Base-by-base conservation (phyloP, 2,113 vertebrate species). In the Thamnaconus septentrionalis region DNA sequence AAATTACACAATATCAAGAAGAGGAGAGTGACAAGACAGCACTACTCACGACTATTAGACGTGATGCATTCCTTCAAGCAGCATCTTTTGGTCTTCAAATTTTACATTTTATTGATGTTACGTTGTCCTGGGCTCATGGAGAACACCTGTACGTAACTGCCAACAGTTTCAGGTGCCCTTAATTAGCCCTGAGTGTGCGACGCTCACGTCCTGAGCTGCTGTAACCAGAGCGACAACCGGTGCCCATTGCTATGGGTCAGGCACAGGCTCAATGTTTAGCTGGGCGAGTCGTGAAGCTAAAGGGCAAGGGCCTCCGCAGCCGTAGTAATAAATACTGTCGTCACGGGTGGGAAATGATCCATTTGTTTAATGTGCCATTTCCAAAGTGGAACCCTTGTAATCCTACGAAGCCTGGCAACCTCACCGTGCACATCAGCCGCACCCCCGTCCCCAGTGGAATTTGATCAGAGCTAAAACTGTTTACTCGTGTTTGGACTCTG, bases 391-490 rank as follows among this genome's bases (percentile, higher is more conserved):
- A 74, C 64, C 56, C 64, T 66, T 75, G 77, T 85, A 84, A 81
- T 83, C 68, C 67, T 76, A 56, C 66, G 61, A 72, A 64, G 77
- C 62, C 41, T 69, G 8, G 66, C 59, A 80, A 71, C 74, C 80
- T 80, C 66, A 69, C 74, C 64, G 55, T 74, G 76, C 75, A 73
- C 65, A 69, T 68, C 77, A 54, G 52, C 18, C 18, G 18, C 18
- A 31, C 18, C 18, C 18, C 18, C 18, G 2, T 31, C 18, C 82
- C 77, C 80, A 69, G 59, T 86, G 85, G 75, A 88, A 88, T 89
- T 87, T 87, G 81, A 87, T 88, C 81, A 85, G 78, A 73, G 81
- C 87, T 88, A 76, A 88, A 88, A 85, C 71, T 88, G 88, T 90
- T 91, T 90, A 87, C 87, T 85, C 59, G 76, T 83, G 84, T 89